phyloP scores from a whole-genome alignment of 2,888 invertebrate species.

The Hypomecis atomaria region DNA sequence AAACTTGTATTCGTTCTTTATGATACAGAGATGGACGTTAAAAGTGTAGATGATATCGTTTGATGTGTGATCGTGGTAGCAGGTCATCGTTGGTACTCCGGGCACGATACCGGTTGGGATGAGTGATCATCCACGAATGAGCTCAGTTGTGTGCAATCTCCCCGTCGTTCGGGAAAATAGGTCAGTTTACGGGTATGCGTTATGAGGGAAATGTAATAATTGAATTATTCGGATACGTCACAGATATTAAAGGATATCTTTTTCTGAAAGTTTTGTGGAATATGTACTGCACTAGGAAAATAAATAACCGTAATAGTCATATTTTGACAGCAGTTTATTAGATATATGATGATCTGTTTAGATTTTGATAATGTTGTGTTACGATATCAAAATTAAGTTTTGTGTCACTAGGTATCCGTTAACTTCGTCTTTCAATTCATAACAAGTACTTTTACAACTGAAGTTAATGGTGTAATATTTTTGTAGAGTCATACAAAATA shows the following conservation, averaged over 20 bases:
- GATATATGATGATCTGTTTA: no score
- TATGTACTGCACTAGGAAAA: no score
- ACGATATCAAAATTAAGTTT: no score
- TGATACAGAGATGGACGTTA: constrained; percentile 49
- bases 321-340: no score
- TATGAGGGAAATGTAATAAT: neutral
- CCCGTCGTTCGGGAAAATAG: constrained; percentile 40
- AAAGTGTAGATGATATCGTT: constrained; percentile 42
- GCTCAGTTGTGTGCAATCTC: constrained; percentile 50
- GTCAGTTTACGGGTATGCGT: neutral
- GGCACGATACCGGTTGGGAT: constrained; percentile 73
- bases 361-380: no score
- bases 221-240: neutral
- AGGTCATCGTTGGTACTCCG: constrained; percentile 71
- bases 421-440: no score
- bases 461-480: no score
- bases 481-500: no score
- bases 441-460: no score
- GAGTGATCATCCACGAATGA: constrained; percentile 72
- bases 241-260: no score
- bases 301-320: no score
- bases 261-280: neutral
- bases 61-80: constrained; percentile 49
- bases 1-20: neutral
- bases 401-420: no score